Conservation (phyloP, 2,113 vertebrate genomes). For the Mungos mungo region DNA sequence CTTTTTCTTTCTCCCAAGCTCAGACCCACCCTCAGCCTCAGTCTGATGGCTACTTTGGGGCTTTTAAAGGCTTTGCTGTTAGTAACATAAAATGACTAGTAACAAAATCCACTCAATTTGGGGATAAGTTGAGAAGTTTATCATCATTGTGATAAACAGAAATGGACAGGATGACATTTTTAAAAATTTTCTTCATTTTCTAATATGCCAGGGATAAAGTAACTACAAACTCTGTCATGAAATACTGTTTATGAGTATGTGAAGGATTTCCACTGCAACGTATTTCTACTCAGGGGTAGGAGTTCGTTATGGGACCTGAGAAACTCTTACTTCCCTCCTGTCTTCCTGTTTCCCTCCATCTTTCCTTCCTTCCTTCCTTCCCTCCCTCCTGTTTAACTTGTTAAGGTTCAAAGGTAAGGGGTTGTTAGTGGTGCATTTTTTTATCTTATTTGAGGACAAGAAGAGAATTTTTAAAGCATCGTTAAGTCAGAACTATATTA, state of each 20-base stretch:
- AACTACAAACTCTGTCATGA: background rate
- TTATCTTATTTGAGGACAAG: background rate
- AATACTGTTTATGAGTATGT: background rate
- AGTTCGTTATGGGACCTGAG: background rate
- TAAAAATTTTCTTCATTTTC: background rate
- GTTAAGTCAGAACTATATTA: background rate
- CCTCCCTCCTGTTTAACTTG: background rate
- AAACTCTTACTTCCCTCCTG: background rate
- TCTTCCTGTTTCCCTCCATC: no score
- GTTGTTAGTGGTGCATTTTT: background rate
- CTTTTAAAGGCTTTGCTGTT: background rate
- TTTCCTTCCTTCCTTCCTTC: no score
- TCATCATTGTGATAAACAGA: conserved; percentile 13
- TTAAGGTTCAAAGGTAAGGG: background rate
- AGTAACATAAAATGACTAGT: background rate
- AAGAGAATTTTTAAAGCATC: background rate
- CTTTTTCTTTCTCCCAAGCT: background rate
- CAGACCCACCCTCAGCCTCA: background rate
- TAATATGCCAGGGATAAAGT: background rate
- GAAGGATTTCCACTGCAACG: background rate
- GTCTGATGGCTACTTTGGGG: background rate
- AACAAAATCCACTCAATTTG: background rate
- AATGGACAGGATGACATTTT: background rate
- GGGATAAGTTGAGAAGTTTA: background rate
- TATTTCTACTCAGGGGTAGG: background rate